Conservation (phyloP, 1,140 invertebrate species). For the Neodiprion fabricii region DNA sequence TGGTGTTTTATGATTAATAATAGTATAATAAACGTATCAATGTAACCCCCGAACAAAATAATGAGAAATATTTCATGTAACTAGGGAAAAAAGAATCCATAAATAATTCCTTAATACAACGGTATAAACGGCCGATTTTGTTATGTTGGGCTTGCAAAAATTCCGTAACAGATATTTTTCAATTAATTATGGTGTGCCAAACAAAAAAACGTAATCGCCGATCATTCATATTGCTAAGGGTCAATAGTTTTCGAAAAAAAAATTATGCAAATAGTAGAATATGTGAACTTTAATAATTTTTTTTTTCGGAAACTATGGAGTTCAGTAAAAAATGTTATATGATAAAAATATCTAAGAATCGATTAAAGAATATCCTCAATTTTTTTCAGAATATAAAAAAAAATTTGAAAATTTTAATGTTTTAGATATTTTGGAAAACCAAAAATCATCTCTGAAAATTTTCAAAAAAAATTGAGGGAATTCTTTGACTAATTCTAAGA, state of each 20-base stretch:
- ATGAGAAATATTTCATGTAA: background rate
- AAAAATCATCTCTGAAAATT: background rate
- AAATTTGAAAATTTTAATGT: background rate
- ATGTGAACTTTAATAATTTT: background rate
- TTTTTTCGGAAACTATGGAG: background rate
- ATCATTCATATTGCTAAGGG: background rate
- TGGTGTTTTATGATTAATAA: background rate
- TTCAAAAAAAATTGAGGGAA: conserved; percentile 15
- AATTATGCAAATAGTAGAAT: too few species aligned
- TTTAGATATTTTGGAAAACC: background rate
- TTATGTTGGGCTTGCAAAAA: background rate
- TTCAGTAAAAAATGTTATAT: background rate
- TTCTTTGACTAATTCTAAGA: conserved; percentile 16
- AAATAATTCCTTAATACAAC: background rate
- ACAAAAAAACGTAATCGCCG: background rate
- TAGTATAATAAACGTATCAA: background rate
- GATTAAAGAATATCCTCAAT: background rate
- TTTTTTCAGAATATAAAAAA: background rate
- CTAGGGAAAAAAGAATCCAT: background rate
- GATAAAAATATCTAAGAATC: background rate
- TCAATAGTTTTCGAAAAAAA: conserved; percentile 9
- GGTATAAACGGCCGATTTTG: background rate
- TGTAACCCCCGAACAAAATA: background rate
- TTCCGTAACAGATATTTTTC: background rate
- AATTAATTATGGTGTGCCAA: background rate